These are phyloP conservation scores for Orthosia cruda DNA, from an alignment of 2,888 invertebrate species.

Conservation along the genomic window DNA sequence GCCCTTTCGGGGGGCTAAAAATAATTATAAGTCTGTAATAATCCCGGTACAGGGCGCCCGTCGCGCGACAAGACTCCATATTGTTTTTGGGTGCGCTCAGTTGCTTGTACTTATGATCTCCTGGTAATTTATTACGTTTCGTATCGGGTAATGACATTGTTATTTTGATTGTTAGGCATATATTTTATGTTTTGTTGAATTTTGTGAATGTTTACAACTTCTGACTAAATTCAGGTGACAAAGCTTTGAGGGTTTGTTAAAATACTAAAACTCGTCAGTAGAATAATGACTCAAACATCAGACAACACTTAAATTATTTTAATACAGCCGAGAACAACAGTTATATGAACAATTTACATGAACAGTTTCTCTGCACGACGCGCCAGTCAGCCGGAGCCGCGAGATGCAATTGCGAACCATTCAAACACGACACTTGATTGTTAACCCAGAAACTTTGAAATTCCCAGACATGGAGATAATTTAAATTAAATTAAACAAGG, in stretches of 20 bases:
- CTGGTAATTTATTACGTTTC: conserved; percentile 69
- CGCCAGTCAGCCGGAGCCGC: conserved; percentile 33
- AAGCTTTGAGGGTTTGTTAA: neutral
- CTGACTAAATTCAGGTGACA: conserved; percentile 12
- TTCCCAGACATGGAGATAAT: conserved; percentile 59
- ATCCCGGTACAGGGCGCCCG: conserved; percentile 75
- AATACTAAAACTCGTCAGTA: neutral
- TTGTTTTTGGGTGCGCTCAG: conserved; percentile 75
- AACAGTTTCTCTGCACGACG: conserved; percentile 62
- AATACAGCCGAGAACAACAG: conserved; percentile 45
- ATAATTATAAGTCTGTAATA: conserved; percentile 81
- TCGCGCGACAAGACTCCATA: conserved; percentile 74
- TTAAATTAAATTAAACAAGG: conserved; percentile 61
- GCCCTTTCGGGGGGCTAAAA: conserved; percentile 86
- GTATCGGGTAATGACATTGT: conserved; percentile 64
- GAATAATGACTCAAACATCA: conserved; percentile 16
- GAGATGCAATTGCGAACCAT: conserved; percentile 62
- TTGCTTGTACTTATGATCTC: conserved; percentile 71
- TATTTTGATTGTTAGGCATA: conserved; percentile 63
- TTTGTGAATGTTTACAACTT: conserved; percentile 40
- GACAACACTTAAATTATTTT: conserved; percentile 38
- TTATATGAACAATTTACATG: conserved; percentile 58
- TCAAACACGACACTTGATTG: conserved; percentile 64
- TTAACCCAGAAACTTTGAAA: conserved; percentile 62
- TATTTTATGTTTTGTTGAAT: conserved; percentile 49